These are phyloP conservation scores for Delia radicum DNA, from an alignment of 1,140 invertebrate genomes.

Conservation along the genomic window DNA sequence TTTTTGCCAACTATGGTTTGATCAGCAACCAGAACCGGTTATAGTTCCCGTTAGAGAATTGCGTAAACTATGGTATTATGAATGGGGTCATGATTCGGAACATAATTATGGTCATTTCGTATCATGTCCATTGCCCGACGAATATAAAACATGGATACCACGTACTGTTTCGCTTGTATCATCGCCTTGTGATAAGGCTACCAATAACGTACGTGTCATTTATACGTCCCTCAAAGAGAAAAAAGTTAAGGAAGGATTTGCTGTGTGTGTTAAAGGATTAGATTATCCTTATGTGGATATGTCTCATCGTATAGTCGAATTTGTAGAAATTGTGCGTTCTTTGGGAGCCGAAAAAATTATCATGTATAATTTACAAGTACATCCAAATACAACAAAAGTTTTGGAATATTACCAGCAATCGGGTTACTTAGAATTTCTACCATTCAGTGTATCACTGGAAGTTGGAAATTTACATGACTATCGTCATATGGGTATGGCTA, in stretches of 20 bases:
- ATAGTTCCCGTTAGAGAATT: background rate
- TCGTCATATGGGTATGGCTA: constrained; percentile 79
- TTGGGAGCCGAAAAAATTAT: constrained; percentile 87
- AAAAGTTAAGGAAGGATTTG: constrained; percentile 75
- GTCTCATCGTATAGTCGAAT: constrained; percentile 83
- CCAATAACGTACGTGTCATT: constrained; percentile 77
- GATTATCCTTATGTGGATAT: constrained; percentile 84
- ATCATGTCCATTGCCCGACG: constrained; percentile 74
- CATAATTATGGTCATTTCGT: constrained; percentile 58
- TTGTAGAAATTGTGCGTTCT: constrained; percentile 82
- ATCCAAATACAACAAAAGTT: constrained; percentile 84
- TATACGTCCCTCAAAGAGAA: constrained; percentile 58
- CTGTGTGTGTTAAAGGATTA: constrained; percentile 88
- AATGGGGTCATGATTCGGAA: background rate
- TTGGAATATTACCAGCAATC: constrained; percentile 72
- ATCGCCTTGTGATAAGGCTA: constrained; percentile 74
- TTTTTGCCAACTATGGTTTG: background rate
- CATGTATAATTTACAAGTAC: constrained; percentile 79
- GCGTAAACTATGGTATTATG: background rate
- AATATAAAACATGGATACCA: constrained; percentile 68
- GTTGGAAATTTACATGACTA: constrained; percentile 81
- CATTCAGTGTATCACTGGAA: constrained; percentile 77
- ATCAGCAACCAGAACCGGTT: background rate
- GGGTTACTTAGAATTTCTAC: constrained; percentile 73
- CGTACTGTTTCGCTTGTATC: constrained; percentile 80